phyloP scores from a whole-genome alignment of 2,113 vertebrate genomes.

The Cygnus buccinator region DNA sequence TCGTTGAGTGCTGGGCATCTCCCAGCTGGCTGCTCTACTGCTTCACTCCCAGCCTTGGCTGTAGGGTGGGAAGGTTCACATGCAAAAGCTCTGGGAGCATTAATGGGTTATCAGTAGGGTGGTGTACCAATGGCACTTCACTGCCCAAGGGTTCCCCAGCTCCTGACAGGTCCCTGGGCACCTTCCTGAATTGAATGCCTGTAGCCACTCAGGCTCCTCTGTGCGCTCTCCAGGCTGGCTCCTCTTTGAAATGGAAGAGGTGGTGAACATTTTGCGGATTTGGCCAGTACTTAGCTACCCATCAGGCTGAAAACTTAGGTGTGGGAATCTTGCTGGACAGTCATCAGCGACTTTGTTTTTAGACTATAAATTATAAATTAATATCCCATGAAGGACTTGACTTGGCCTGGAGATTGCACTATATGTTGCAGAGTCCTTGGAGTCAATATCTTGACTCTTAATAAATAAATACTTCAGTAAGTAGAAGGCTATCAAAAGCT shows the following conservation, averaged over 20 bases:
- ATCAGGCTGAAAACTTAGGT: rapidly evolving
- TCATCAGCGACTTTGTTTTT: background rate
- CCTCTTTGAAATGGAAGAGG: background rate
- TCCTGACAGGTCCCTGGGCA: background rate
- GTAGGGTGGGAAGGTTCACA: background rate
- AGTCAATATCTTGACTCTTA: background rate
- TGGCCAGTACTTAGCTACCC: background rate
- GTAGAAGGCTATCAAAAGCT: background rate
- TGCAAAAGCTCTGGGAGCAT: background rate
- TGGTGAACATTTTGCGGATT: too few species aligned
- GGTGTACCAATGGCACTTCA: background rate
- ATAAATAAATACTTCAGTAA: background rate
- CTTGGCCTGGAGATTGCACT: too few species aligned
- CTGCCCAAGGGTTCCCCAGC: too few species aligned
- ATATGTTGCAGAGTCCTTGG: background rate
- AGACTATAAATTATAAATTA: background rate
- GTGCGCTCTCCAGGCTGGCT: background rate
- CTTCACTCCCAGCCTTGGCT: background rate
- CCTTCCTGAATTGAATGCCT: background rate
- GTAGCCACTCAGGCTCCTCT: too few species aligned
- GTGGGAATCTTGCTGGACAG: background rate
- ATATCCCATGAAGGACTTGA: background rate
- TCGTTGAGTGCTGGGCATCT: background rate
- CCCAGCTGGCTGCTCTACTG: too few species aligned
- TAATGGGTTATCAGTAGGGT: rapidly evolving